Base-by-base conservation (phyloP, 2,113 vertebrate species). In the Bubo scandiacus region DNA sequence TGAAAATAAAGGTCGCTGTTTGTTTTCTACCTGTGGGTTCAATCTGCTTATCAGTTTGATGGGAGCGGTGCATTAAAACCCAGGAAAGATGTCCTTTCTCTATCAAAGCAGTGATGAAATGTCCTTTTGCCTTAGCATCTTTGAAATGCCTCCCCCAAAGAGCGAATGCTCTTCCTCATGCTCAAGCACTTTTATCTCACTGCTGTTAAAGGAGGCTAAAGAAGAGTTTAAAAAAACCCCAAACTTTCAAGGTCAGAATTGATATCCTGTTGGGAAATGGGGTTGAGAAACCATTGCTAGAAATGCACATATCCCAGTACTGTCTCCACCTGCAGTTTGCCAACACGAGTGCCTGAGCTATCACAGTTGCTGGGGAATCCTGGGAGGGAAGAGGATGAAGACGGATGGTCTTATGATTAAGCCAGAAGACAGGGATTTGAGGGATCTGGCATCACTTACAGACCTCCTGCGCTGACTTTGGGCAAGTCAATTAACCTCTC, bases 401-500 rank as follows among this genome's bases (percentile, higher is more conserved):
- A 97, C 19, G 87, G 95, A 96, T 97, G 91, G 62, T 80, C 62
- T 81, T 74, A 82, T 62, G 95, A 95, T 95, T 94, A 94, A 96
- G 66, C 66, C 81, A 92, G 74, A 77, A 83, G 81, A 88, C 57
- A 62, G 79, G 85, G 79, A 88, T 95, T 96, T 75, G 16, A 71
- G 81, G 61, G 79, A 75, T 85, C 72, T 88, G 68, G 43, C 4
- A 0, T 88, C 90, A 81, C 91, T 90, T 86, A 55, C 10, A 94
- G 95, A 97, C 95, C 93, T 96, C 92, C 86, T 65, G 63, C 3
- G 3, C 88, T 79, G 94, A 90, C 93, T 96, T 94, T 86, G 93
- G 92, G 75, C 93, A 92, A 96, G 79, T 95, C 93, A 97, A 96
- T 96, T 97, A 97, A 96, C 94, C 94, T 97, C 92, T 72, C 86